Base-by-base conservation (phyloP, 2,797 vertebrate genomes). In the Hippocampus kuda region DNA sequence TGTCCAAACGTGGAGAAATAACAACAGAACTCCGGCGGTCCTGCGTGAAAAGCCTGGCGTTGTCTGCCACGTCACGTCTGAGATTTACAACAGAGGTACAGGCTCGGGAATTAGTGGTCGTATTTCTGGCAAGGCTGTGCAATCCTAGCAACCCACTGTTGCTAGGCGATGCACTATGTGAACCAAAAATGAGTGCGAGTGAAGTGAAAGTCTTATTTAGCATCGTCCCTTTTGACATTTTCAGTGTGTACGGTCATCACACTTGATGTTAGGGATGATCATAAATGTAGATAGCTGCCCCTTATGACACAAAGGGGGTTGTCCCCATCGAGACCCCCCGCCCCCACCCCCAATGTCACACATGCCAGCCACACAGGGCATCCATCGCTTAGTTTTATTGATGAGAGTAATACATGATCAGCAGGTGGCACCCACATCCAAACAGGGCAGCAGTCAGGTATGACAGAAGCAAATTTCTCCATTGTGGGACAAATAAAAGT, bases 131-230 rank as follows among this genome's bases (percentile, higher is more conserved):
- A 41, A 70, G 75, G 70, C 75, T 70, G 69, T 59, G 68, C 77
- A 41, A 70, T 66, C 83, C 68, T 84, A 79, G 85, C 86, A 83
- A 85, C 83, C 67, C 73, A 54, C 80, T 88, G 88, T 91, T 91
- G 89, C 89, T 89, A 89, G 84, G 90, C 84, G 75, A 89, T 86
- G 73, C 81, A 75, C 75, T 27, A 42, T 53, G 81, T 38, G 71
- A 75, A 77, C 73, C 68, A 68, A 68, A 61, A 61, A 44, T 26
- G 15, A 46, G 26, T 2, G 22, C 42, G 15, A 16, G 38, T 63
- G 5, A 63, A 42, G 7, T 42, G 60, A 20, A 62, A 24, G 63
- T 61, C 18, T 54, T 30, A 8, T n/a, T 54, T 22, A 41, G 26
- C 48, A 16, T 1, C 0, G 13, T 57, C 38, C 4, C 30, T 57